Evolutionary conservation across 2,113 vertebrate species (phyloP), one percentile per base, ranked within the genome.

Genomic region (Eleginops maclovinus): DNA sequence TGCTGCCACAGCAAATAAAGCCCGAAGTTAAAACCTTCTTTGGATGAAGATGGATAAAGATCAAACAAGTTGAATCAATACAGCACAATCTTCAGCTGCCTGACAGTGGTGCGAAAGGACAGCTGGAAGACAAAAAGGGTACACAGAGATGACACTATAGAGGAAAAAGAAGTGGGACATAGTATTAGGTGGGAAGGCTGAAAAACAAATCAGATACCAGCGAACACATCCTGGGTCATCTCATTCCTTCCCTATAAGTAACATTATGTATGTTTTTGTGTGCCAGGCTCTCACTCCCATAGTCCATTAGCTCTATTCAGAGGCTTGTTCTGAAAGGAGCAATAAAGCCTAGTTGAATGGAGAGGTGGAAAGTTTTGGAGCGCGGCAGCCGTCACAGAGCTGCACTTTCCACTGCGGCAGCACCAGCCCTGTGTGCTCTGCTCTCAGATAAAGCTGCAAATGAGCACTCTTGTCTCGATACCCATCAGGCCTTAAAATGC

Each of bases 241-340:
- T 43, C 56, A n/a, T 64, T 46, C 40, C 62, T 63, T 74, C 36
- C 64, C 53, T 49, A 21, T 22, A 19, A 64, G n/a, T 64, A 22
- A 75, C 36, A 54, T 77, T 79, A 64, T 79, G 65, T 54, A 24
- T n/a, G 5, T 75, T 14, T 85, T n/a, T 76, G 9, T 58, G 43
- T 50, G 44, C 16, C 59, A 62, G 50, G 7, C 60, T 84, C 54
- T 86, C 65, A 51, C 69, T 71, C 63, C 67, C n/a, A 9, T 65
- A 61, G n/a, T 65, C 63, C 71, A 81, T 83, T 77, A 86, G 75
- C 56, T 82, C 69, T 26, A 69, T 58, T 68, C 85, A 84, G 81
- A 79, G 67, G 67, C 47, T 80, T 53, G 68, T 51, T 85, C 40
- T 60, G 63, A 81, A 74, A 72, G 50, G 62, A 56, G 51, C 73